These are phyloP conservation scores for Paracanthobrama guichenoti DNA, from an alignment of 2,113 vertebrate species.

Conservation along the genomic window DNA sequence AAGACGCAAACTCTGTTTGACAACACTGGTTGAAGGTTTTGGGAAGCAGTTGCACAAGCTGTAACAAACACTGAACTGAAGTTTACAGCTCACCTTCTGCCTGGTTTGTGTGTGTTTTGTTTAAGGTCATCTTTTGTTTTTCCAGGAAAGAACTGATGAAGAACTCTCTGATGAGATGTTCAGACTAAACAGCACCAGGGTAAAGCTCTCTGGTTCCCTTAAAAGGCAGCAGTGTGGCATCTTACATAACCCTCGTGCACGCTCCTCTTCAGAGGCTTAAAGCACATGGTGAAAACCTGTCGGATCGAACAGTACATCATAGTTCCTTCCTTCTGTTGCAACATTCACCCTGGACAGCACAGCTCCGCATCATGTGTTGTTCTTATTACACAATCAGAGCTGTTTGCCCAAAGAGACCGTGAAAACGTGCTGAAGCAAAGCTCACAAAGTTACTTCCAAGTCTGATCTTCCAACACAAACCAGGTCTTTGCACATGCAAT, in stretches of 20 bases:
- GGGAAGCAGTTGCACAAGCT: not conserved
- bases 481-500: not conserved
- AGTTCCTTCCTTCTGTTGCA: conserved; percentile 5
- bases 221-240: conserved; percentile 29
- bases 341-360: conserved; percentile 26
- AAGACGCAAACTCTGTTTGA: not conserved
- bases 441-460: not conserved
- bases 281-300: conserved; percentile 32
- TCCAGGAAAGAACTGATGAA: conserved; percentile 20
- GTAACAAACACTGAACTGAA: not conserved
- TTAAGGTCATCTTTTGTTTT: not conserved
- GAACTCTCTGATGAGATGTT: not conserved
- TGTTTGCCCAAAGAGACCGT: not conserved
- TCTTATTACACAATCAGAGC: conserved; percentile 22
- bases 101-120: not conserved
- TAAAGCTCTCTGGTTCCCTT: not conserved
- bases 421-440: conserved; percentile 23
- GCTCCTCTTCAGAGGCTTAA: not conserved
- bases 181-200: conserved; percentile 38
- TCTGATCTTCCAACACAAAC: not conserved
- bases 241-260: conserved; percentile 27
- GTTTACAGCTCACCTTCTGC: not conserved
- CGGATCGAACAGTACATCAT: not conserved
- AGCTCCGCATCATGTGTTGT: not conserved
- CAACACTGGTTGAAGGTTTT: not conserved